phyloP scores from a whole-genome alignment of 2,888 invertebrate species.

The Carcina quercana region DNA sequence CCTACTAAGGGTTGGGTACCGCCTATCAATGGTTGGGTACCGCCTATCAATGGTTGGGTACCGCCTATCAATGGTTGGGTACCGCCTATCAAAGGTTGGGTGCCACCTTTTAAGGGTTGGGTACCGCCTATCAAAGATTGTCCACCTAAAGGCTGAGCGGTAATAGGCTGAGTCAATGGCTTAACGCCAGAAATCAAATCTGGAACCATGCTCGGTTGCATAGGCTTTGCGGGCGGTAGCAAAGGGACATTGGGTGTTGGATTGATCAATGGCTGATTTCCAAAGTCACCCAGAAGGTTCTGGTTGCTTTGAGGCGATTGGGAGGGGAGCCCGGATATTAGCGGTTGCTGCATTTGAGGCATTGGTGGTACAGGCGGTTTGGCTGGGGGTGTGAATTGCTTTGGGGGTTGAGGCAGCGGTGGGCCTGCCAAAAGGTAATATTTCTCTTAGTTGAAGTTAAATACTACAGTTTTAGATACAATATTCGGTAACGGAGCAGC shows the following conservation, averaged over 20 bases:
- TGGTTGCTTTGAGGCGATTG: conserved; percentile 23
- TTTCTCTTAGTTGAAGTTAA: no score
- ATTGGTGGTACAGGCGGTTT: conserved; percentile 57
- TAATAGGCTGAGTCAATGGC: conserved; percentile 9
- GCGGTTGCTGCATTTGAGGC: conserved; percentile 36
- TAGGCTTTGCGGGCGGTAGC: conserved; percentile 30
- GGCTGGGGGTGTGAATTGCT: conserved; percentile 35
- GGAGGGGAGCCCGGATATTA: conserved; percentile 24
- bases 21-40: neutral
- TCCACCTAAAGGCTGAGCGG: conserved; percentile 1
- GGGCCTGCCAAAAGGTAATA: conserved; percentile 18
- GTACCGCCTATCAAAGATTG: neutral
- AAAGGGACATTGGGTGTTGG: conserved; percentile 12
- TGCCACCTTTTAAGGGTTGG: neutral
- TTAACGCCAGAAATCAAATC: conserved; percentile 22
- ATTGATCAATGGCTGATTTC: conserved; percentile 17
- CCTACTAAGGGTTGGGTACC: conserved; percentile 5
- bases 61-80: neutral
- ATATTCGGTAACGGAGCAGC: no score
- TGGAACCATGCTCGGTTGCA: conserved; percentile 33
- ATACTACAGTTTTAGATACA: no score
- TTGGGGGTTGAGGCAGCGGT: no score
- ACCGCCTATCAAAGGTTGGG: neutral
- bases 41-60: neutral
- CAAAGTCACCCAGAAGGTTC: conserved; percentile 39